These are phyloP conservation scores for Ormyrus pomaceus DNA, from an alignment of 2,888 invertebrate species.

Conservation along the genomic window DNA sequence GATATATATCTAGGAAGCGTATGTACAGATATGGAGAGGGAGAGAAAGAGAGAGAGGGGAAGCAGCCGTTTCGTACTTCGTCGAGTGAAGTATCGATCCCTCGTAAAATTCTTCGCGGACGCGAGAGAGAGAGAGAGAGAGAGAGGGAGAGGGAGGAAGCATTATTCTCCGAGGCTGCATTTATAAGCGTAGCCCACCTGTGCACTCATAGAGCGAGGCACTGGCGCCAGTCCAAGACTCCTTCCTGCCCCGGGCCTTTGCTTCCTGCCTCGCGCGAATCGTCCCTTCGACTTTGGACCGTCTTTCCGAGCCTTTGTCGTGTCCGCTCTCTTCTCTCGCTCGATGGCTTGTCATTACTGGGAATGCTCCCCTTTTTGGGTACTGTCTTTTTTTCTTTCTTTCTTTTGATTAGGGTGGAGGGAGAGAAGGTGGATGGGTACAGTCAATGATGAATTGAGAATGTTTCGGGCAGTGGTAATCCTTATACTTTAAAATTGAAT, in stretches of 20 bases:
- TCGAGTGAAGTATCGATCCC: conserved; percentile 47
- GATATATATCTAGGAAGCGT: too few relatives aligned
- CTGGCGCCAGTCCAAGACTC: conserved; percentile 56
- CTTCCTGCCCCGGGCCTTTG: conserved; percentile 25
- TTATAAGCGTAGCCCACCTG: conserved; percentile 56
- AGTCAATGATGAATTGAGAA: too few relatives aligned
- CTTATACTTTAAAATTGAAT: too few relatives aligned
- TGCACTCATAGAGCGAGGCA: conserved; percentile 47
- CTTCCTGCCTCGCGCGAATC: conserved; percentile 6
- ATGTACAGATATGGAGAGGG: too few relatives aligned
- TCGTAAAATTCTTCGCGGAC: conserved; percentile 53
- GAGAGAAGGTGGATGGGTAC: too few relatives aligned
- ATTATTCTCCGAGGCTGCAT: conserved; percentile 47
- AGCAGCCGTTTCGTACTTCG: conserved; percentile 6
- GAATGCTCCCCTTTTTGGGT: too few relatives aligned
- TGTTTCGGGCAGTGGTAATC: too few relatives aligned
- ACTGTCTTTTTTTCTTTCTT: too few relatives aligned
- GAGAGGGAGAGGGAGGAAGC: not conserved
- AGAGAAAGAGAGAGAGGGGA: not conserved
- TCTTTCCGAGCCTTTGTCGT: not conserved
- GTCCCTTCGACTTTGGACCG: not conserved
- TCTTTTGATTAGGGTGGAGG: too few relatives aligned
- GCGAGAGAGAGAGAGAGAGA: not conserved
- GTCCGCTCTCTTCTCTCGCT: too few relatives aligned
- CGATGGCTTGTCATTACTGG: too few relatives aligned